Percentiles rank a stretch among this genome's conserved stretches.
phyloP scores from a whole-genome alignment of 1,140 invertebrate species.

The Drosophila watanabei region DNA sequence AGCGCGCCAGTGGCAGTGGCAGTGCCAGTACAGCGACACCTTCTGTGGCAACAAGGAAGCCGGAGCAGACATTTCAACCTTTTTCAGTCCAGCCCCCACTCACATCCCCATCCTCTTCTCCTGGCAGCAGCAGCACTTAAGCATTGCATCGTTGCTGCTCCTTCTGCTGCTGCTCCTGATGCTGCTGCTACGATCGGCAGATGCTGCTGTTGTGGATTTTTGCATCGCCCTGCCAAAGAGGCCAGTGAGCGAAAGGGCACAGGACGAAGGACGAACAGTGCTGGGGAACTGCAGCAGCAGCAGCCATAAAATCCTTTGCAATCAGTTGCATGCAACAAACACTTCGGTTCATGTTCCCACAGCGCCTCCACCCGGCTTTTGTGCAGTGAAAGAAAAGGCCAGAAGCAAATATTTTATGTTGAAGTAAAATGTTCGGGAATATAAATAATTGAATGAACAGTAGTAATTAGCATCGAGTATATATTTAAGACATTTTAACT shows the following conservation, averaged over 20 bases:
- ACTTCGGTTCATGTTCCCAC: constrained; percentile 58
- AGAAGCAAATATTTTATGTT: no score
- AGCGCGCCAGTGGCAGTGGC: constrained; percentile 32
- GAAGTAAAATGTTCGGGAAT: neutral
- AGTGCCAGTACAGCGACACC: constrained; percentile 57
- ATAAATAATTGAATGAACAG: no score
- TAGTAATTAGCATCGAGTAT: no score
- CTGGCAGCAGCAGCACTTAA: constrained; percentile 61
- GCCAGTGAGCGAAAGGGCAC: constrained; percentile 11
- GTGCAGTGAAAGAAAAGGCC: constrained; percentile 16
- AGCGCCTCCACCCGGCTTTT: constrained; percentile 21
- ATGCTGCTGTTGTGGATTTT: constrained; percentile 50
- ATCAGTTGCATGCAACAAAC: constrained; percentile 82
- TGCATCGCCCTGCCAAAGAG: constrained; percentile 38
- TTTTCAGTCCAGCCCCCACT: neutral
- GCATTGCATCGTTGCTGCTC: constrained; percentile 63
- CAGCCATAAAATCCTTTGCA: constrained; percentile 78
- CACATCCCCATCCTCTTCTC: neutral
- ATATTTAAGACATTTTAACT: no score
- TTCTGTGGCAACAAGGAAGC: constrained; percentile 78
- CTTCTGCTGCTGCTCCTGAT: constrained; percentile 12
- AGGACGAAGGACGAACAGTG: neutral
- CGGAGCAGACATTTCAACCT: constrained; percentile 36
- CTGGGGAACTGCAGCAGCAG: constrained; percentile 33
- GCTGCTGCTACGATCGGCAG: constrained; percentile 57